Evolutionary conservation across 1,140 invertebrate species (phyloP).

Genomic region (Hyphantria cunea): DNA sequence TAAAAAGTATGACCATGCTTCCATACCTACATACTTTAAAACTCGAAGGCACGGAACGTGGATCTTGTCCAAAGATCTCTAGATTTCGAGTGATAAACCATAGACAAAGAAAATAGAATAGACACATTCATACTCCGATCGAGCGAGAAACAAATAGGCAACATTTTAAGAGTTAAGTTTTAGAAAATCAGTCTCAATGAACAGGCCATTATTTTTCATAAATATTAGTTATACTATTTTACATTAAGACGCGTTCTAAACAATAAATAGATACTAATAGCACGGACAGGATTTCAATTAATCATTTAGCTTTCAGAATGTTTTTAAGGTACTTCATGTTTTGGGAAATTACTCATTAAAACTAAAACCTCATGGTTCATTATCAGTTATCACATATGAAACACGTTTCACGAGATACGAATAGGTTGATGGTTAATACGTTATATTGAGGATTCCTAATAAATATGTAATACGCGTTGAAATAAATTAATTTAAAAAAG

Average conservation of each 20-base stretch:
- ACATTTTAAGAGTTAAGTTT: slow-evolving; percentile 68
- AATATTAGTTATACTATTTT: slow-evolving; percentile 50
- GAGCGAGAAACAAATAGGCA: slow-evolving; percentile 46
- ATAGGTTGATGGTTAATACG: no score
- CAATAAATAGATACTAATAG: slow-evolving; percentile 44
- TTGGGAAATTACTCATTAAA: no score
- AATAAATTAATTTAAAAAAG: no score
- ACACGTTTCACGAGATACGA: no score
- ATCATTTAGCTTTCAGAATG: slow-evolving; percentile 6
- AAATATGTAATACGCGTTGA: no score
- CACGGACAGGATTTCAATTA: slow-evolving; percentile 2
- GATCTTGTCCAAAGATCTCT: slow-evolving; percentile 17
- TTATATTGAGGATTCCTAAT: no score
- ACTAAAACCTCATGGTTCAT: no score
- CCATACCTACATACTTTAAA: slow-evolving; percentile 20
- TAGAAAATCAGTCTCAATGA: slow-evolving; percentile 82
- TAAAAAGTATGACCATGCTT: slow-evolving; percentile 8
- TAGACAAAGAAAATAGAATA: slow-evolving; percentile 22
- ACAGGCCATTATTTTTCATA: slow-evolving; percentile 79
- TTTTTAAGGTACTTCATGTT: not conserved
- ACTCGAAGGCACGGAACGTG: slow-evolving; percentile 32
- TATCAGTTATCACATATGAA: no score
- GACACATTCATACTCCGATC: slow-evolving; percentile 35
- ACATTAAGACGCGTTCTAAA: slow-evolving; percentile 34
- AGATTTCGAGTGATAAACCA: slow-evolving; percentile 20